Conservation (phyloP, 2,888 invertebrate species). For the Epistrophe grossulariae region DNA sequence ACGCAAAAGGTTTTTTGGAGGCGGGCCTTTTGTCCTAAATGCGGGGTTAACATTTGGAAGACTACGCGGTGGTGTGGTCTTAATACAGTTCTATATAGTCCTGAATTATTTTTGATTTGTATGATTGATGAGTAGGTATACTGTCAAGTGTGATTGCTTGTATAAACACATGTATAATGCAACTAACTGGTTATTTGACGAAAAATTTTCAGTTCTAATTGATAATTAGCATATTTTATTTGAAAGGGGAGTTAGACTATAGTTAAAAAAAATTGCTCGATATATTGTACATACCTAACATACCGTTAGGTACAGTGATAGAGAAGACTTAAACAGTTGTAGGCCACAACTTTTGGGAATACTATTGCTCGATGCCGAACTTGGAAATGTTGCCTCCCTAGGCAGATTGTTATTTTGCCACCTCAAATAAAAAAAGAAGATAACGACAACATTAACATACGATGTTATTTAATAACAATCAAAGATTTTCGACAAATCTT, state of each 20-base stretch:
- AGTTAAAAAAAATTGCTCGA: too few relatives aligned
- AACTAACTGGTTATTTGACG: not conserved
- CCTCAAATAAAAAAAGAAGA: too few relatives aligned
- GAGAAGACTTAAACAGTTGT: too few relatives aligned
- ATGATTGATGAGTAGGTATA: not conserved
- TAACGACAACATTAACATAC: too few relatives aligned
- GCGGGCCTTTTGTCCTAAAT: constrained; percentile 54
- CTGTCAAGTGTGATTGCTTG: not conserved
- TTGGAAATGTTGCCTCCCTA: too few relatives aligned
- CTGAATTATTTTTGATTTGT: constrained; percentile 8
- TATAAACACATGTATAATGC: not conserved
- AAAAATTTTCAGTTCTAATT: not conserved
- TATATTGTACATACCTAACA: too few relatives aligned
- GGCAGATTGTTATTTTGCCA: too few relatives aligned
- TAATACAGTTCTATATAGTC: constrained; percentile 35
- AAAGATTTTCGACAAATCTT: too few relatives aligned
- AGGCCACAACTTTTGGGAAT: too few relatives aligned
- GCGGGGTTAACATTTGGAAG: constrained; percentile 26
- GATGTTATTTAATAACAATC: too few relatives aligned
- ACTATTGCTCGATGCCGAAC: too few relatives aligned
- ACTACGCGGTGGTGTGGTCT: constrained; percentile 16
- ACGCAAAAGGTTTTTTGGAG: constrained; percentile 58
- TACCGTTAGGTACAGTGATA: too few relatives aligned
- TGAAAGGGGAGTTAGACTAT: not conserved
- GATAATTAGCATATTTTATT: not conserved